Percentiles rank a stretch among this genome's conserved stretches.
Conservation (phyloP, 2,888 invertebrate genomes). For the Adelognathus sp. region DNA sequence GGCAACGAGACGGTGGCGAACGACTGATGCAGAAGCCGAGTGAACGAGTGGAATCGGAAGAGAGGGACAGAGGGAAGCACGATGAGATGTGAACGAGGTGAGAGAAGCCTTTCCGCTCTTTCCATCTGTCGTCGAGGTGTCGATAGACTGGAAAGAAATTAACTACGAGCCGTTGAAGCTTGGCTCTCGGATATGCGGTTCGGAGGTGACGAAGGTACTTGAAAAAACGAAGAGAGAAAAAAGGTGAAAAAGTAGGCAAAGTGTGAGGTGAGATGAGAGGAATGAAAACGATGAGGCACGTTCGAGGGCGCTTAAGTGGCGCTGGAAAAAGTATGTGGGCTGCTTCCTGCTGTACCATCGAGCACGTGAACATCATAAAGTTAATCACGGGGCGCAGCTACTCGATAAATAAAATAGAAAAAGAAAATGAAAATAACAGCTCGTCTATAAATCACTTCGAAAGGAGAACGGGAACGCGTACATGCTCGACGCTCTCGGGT, state of each 20-base stretch:
- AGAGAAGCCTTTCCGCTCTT: conserved; percentile 3
- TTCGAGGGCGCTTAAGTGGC: neutral
- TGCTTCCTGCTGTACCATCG: neutral
- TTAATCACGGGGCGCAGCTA: conserved; percentile 44
- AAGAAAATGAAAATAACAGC: conserved; percentile 21
- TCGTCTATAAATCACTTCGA: conserved; percentile 44
- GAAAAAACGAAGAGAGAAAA: neutral
- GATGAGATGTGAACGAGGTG: neutral
- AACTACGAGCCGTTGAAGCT: conserved; percentile 17
- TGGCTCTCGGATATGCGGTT: conserved; percentile 34
- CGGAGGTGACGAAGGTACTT: conserved; percentile 1
- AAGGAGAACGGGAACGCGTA: conserved; percentile 14
- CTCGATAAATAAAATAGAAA: conserved; percentile 29
- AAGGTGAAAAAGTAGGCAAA: neutral
- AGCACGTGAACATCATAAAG: conserved; percentile 46
- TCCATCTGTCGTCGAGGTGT: conserved; percentile 34
- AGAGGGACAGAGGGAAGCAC: neutral
- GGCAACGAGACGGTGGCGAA: neutral
- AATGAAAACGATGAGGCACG: conserved; percentile 7
- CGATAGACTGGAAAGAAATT: conserved; percentile 37
- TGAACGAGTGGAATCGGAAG: neutral
- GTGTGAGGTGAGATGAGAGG: neutral
- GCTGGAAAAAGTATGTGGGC: neutral
- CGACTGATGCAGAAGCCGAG: conserved; percentile 17
- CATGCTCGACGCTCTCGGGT: conserved; percentile 20